Percentiles rank a stretch among this genome's conserved stretches.
These are phyloP conservation scores for Tylochromis polylepis DNA, from an alignment of 2,113 vertebrate species.

Conservation along the genomic window DNA sequence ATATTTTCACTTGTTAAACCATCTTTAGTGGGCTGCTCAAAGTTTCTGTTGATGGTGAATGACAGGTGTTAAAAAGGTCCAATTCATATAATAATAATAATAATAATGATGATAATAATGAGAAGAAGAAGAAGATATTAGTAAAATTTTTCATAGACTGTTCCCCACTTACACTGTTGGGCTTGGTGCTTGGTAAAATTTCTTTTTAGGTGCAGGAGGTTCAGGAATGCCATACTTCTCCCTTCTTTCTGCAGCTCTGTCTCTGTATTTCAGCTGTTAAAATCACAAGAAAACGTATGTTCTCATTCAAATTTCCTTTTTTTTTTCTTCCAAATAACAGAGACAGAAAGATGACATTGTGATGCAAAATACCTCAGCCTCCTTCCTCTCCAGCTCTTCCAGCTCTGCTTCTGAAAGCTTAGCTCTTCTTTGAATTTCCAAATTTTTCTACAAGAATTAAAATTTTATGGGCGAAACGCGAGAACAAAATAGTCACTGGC, in stretches of 20 bases:
- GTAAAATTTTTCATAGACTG: background rate
- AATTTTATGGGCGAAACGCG: background rate
- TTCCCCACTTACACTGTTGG: conserved; percentile 21
- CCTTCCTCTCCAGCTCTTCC: conserved; percentile 88
- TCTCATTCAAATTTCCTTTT: background rate
- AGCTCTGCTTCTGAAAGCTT: conserved; percentile 84
- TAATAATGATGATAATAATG: background rate
- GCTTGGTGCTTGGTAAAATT: conserved; percentile 73
- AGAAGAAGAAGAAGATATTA: background rate
- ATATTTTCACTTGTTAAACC: conserved; percentile 96
- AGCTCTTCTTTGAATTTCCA: conserved; percentile 86
- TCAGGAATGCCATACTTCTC: conserved; percentile 92
- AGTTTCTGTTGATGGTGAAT: conserved; percentile 74
- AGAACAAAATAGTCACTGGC: background rate
- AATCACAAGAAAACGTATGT: background rate
- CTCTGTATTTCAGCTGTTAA: conserved; percentile 89
- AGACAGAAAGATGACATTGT: background rate
- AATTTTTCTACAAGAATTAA: conserved; percentile 81
- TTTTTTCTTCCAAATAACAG: background rate
- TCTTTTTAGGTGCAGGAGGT: conserved; percentile 89
- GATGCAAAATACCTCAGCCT: conserved; percentile 80
- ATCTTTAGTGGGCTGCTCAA: conserved; percentile 93
- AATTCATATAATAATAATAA: background rate
- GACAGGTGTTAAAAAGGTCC: background rate
- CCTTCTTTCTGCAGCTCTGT: conserved; percentile 89